Evolutionary conservation across 2,797 vertebrate genomes (phyloP).

Genomic region (Gallinago solitaria): DNA sequence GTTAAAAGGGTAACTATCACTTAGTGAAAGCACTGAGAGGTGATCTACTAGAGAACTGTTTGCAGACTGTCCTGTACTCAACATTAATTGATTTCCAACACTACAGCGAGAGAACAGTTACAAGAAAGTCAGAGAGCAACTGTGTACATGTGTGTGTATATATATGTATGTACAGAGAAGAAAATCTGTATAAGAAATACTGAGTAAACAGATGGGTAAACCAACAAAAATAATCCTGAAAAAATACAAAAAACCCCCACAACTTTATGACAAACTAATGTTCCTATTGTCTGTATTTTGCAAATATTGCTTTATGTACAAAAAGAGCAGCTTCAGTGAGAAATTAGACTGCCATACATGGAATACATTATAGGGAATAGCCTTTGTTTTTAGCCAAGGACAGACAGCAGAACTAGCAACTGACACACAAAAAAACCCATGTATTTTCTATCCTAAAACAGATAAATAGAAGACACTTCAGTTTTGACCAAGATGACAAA

Average conservation of each 20-base stretch:
- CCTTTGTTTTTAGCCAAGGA: not conserved
- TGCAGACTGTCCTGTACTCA: not conserved
- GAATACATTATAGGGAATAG: not conserved
- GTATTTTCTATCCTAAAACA: not conserved
- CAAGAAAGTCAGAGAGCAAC: not conserved
- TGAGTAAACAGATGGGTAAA: not conserved
- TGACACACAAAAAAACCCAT: not conserved
- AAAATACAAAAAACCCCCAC: accelerated
- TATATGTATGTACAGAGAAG: not conserved
- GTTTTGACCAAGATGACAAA: not conserved
- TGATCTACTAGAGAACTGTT: not conserved
- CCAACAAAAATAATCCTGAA: not conserved
- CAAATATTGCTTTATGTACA: not conserved
- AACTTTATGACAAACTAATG: not conserved
- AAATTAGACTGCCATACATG: not conserved
- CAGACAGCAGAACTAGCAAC: not conserved
- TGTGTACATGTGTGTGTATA: accelerated
- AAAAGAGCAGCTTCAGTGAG: not conserved
- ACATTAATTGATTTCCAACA: not conserved
- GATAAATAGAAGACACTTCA: not conserved
- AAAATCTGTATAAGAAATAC: not conserved
- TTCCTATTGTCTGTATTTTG: not conserved
- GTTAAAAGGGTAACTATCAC: not conserved
- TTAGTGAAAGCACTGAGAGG: not conserved
- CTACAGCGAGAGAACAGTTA: not conserved